Base-by-base conservation (phyloP, 2,797 vertebrate species). In the Decapterus maruadsi region DNA sequence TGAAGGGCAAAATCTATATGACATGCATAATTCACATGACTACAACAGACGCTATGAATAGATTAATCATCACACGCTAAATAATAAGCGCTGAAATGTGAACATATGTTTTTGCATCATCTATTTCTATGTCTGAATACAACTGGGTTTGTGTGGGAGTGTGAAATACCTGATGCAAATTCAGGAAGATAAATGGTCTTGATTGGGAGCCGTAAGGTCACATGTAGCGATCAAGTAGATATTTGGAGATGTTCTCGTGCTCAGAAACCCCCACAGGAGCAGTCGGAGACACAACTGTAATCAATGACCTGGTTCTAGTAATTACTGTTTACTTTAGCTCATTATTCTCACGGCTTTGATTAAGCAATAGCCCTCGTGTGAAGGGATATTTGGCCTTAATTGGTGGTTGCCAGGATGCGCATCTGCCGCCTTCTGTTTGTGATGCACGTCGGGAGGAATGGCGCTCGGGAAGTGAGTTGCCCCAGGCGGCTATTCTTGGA, bases 261-360 rank as follows among this genome's bases (percentile, higher is more conserved):
- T 22, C 46, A 2, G 36, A 65, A 77, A 74, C 65, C 75, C 82
- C 84, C 82, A 4, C 0, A n/a, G 68, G 77, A 42, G 43, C n/a
- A 50, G 68, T 80, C 51, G 45, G 58, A 61, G 53, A 75, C 62
- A 65, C 45, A 58, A 68, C 55, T 72, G 51, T 86, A 86, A 90
- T 91, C 87, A 92, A 87, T 91, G 78, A 82, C 78, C 80, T 74
- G 72, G 64, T 84, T 85, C 68, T 61, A 78, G 74, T 89, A 90
- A 91, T 90, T 88, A 90, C 82, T 89, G 83, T 85, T 93, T 88
- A 75, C 84, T 86, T 87, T 80, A 42, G 71, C 81, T 91, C 85
- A 76, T 90, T 90, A 86, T 89, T 91, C 81, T 75, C 60, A 11
- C 2, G 68, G 74, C 85, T 83, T 91, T 89, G 82, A 90, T 85